Evolutionary conservation across 2,797 vertebrate species (phyloP), one percentile per base, ranked within the genome.

Genomic region (Brotula barbata): DNA sequence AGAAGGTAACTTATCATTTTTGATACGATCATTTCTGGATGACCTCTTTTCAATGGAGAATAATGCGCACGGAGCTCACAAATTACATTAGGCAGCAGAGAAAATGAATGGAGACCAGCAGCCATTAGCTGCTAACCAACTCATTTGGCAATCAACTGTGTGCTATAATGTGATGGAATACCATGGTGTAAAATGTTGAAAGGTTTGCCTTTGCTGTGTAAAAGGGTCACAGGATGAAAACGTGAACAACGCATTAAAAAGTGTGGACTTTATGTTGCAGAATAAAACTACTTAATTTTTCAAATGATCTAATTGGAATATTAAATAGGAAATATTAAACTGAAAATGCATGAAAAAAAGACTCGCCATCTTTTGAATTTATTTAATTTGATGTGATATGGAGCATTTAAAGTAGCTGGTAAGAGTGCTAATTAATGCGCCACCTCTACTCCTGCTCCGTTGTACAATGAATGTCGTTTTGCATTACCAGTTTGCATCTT

Each of bases 21-120:
- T 56, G 47, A 41, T 39, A 44, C 37, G 36, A 58, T 45, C 49
- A 48, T 4, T 22, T 21, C 9, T 6, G 10, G 17, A 49, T 56
- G 39, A 33, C 43, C 62, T 59, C 22, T 31, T 56, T 16, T 37
- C n/a, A 67, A 39, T 7, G 20, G 39, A 44, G 25, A 45, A 6
- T 41, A 44, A 64, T 67, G 50, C 49, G 52, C 47, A 58, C 12
- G 45, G 12, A 28, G 22, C 33, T 33, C 7, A 20, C 12, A 64
- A 62, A 73, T 62, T 13, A 33, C 25, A 55, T 58, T 46, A 55
- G 31, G 62, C 13, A 57, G 51, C 42, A 54, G 41, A 80, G 17
- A n/a, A 66, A 61, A 56, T 46, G 50, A 20, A n/a, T 43, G 19
- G 51, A 59, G 49, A 54, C 19, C 59, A 31, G 3, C 62, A 50